phyloP scores from a whole-genome alignment of 1,140 invertebrate genomes.

The Limonius californicus region DNA sequence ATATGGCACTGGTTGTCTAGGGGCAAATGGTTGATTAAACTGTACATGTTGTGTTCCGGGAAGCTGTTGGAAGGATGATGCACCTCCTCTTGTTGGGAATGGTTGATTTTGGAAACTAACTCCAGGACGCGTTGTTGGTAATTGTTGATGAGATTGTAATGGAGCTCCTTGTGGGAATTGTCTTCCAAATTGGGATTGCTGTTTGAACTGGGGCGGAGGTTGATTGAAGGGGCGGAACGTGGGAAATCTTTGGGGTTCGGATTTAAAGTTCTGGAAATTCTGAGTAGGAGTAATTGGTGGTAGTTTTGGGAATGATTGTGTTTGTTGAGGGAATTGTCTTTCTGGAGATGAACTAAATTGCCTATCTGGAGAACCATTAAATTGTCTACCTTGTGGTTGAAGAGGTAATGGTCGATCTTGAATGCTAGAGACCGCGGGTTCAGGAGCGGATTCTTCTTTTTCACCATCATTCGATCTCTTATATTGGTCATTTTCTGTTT shows the following conservation, averaged over 20 bases:
- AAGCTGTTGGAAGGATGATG: slow-evolving; percentile 43
- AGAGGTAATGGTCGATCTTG: slow-evolving; percentile 43
- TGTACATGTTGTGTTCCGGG: slow-evolving; percentile 40
- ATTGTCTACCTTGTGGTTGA: slow-evolving; percentile 29
- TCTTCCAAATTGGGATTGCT: slow-evolving; percentile 1
- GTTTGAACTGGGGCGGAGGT: slow-evolving; percentile 29
- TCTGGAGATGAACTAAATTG: not conserved
- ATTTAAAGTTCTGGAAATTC: slow-evolving; percentile 20
- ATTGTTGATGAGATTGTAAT: not conserved
- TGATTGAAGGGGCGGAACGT: slow-evolving; percentile 44
- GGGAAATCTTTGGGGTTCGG: slow-evolving; percentile 28
- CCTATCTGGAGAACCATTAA: not conserved
- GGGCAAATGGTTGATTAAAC: not conserved
- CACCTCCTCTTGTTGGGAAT: slow-evolving; percentile 36
- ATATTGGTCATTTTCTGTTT: slow-evolving; percentile 54
- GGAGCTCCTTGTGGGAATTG: slow-evolving; percentile 20
- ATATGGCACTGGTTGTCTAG: slow-evolving; percentile 44
- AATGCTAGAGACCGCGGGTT: slow-evolving; percentile 56
- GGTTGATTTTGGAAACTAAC: slow-evolving; percentile 4
- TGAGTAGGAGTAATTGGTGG: not conserved
- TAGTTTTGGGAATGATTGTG: not conserved
- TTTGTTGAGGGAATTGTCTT: slow-evolving; percentile 30
- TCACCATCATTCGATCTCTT: slow-evolving; percentile 52
- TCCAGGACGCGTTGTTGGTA: not conserved
- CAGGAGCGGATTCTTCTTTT: slow-evolving; percentile 55